These are phyloP conservation scores for Xiphophorus birchmanni DNA, from an alignment of 2,797 vertebrate genomes.

Conservation along the genomic window DNA sequence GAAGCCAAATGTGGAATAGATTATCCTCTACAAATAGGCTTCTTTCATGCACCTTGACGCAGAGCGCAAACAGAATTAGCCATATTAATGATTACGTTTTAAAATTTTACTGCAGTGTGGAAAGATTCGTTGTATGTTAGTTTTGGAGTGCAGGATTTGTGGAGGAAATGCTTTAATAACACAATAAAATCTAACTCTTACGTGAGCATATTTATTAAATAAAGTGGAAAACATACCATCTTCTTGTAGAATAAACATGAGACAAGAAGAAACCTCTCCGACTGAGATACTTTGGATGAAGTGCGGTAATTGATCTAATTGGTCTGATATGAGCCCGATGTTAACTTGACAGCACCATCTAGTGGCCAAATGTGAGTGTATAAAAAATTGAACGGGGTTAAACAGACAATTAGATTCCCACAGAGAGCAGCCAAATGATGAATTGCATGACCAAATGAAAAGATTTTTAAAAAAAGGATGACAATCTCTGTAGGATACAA, in stretches of 20 bases:
- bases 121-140: not conserved
- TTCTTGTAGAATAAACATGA: not conserved
- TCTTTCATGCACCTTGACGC: not conserved
- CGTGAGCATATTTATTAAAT: not conserved
- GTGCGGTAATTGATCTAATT: not conserved
- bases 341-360: slow-evolving; percentile 53
- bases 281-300: not conserved
- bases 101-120: not conserved
- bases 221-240: not conserved
- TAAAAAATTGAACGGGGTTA: not conserved
- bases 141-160: not conserved
- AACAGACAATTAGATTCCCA: not conserved
- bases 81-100: not conserved
- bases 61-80: not conserved
- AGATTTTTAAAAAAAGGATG: not conserved
- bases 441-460: not conserved
- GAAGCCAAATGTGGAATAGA: slow-evolving; percentile 25
- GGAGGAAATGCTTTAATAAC: not conserved
- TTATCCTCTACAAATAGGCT: slow-evolving; percentile 10
- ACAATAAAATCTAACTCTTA: not conserved
- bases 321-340: not conserved
- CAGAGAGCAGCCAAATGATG: not conserved
- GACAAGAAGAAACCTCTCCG: not conserved
- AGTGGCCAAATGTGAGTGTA: slow-evolving; percentile 5
- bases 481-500: not conserved